Evolutionary conservation across 2,797 vertebrate genomes (phyloP).

Genomic region (Cirrhinus mrigala): DNA sequence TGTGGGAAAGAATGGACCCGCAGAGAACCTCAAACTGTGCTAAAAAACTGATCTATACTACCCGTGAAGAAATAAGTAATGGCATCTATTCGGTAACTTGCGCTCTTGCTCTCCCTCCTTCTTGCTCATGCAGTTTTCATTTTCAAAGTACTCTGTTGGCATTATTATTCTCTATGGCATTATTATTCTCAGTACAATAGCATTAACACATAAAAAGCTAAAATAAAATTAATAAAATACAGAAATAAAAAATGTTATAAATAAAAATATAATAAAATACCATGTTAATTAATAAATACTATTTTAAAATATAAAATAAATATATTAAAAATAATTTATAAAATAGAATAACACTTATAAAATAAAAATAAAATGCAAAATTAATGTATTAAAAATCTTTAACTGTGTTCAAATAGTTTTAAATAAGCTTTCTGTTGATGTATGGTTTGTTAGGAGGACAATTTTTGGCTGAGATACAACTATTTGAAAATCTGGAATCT

Average conservation of each 20-base stretch:
- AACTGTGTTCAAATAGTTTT: too few species aligned
- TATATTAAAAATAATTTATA: neutral
- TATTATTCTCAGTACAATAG: neutral
- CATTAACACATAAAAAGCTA: neutral
- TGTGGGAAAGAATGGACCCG: slow-evolving; percentile 54
- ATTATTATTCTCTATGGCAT: neutral
- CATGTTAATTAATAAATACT: neutral
- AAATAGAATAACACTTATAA: too few species aligned
- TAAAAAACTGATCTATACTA: slow-evolving; percentile 52
- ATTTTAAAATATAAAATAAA: neutral
- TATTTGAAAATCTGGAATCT: too few species aligned
- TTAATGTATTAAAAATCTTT: too few species aligned
- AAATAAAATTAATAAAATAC: neutral
- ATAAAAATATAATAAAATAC: neutral
- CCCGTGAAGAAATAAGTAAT: slow-evolving; percentile 50
- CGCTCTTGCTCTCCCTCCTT: neutral
- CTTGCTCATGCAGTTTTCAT: neutral
- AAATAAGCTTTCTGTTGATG: too few species aligned
- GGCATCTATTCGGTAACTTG: slow-evolving; percentile 36
- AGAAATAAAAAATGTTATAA: neutral
- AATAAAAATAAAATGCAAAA: too few species aligned
- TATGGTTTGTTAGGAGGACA: too few species aligned
- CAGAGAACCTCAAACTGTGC: slow-evolving; percentile 52
- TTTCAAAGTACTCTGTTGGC: neutral
- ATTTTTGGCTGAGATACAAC: too few species aligned